Base-by-base conservation (phyloP, 2,113 vertebrate species). In the Puntigrus tetrazona region DNA sequence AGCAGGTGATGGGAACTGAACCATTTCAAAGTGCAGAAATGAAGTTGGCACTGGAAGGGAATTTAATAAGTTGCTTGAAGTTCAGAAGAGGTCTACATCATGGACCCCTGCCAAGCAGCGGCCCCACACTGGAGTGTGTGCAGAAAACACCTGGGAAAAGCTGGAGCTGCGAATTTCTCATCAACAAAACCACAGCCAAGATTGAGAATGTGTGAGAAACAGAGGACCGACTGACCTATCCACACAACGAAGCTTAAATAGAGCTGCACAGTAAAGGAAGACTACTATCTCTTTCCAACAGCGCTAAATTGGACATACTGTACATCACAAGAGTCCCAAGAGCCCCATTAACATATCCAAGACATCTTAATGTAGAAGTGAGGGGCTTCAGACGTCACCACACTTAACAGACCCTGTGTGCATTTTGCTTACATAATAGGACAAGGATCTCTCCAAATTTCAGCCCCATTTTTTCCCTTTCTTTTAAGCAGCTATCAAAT, bases 291-390 rank as follows among this genome's bases (percentile, higher is more conserved):
- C 25, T 63, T 70, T 61, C 65, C 83, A 50, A 38, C 16, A 11
- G 70, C 47, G 25, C 43, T 88, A 87, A 88, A 91, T 89, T 89
- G 91, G 88, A 91, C 89, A 76, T 82, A 76, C 29, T 47, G 59
- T 80, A 90, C 86, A n/a, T 91, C 82, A 88, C 86, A 82, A 88
- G 87, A 87, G 78, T 80, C 89, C 87, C 87, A 79, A 0, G 89
- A 86, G 90, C 11, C 88, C 89, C 61, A 90, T 92, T 92, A 90
- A 31, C 81, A 69, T 31, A 86, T 65, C 61, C n/a, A 77, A 55
- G 59, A 85, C 84, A 88, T 87, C 82, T 84, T 74, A 76, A 80
- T 87, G 84, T 82, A 86, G 73, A 36, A 78, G 83, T 84, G 80
- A 85, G 74, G 83, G 6, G 67, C 80, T 86, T 91, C 76, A 81